These are phyloP conservation scores for Trachemys scripta DNA, from an alignment of 2,113 vertebrate genomes.

Conservation along the genomic window DNA sequence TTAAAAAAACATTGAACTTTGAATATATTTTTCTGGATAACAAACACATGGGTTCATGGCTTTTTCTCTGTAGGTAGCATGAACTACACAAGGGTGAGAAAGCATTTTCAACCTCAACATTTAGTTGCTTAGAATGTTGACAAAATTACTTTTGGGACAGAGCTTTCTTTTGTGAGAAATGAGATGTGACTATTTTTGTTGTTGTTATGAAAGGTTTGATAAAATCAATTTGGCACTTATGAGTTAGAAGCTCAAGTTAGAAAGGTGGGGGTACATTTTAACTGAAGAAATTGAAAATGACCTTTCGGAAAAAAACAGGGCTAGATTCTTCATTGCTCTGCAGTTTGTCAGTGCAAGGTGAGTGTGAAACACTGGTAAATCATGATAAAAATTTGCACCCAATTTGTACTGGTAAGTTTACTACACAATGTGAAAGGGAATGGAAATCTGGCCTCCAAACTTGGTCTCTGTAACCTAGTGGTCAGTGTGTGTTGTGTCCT, in stretches of 20 bases:
- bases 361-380: neutral
- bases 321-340: fast-evolving
- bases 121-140: neutral
- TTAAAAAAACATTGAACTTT: neutral
- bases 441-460: neutral
- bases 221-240: neutral
- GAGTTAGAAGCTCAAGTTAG: neutral
- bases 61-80: neutral
- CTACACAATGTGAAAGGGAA: neutral
- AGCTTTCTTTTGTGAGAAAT: neutral
- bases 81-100: neutral
- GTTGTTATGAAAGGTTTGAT: neutral
- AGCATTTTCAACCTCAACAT: neutral
- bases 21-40: neutral
- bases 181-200: neutral
- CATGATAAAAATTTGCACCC: neutral
- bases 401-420: neutral
- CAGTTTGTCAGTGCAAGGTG: neutral
- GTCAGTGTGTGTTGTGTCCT: neutral
- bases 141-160: neutral
- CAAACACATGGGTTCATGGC: neutral
- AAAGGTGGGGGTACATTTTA: neutral
- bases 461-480: neutral
- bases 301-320: neutral
- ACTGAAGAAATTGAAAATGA: neutral